Evolutionary conservation across 2,797 vertebrate species (phyloP).

Genomic region (Catostomus latipinnis): DNA sequence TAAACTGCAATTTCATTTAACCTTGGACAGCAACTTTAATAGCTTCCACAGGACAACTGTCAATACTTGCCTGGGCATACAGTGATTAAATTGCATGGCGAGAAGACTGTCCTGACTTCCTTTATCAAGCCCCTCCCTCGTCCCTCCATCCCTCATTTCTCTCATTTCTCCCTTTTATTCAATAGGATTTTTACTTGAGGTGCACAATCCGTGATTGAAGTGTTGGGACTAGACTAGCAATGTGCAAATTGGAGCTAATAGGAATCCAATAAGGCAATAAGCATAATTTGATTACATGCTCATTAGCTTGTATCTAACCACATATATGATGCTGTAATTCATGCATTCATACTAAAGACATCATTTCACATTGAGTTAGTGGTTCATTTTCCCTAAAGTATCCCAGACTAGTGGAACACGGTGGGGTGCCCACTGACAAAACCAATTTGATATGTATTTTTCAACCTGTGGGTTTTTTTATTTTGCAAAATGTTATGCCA

Average conservation of each 20-base stretch:
- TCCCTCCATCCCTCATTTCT: not conserved
- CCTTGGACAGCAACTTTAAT: conserved; percentile 99
- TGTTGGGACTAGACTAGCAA: conserved; percentile 51
- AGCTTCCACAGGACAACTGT: conserved; percentile 99
- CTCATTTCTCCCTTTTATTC: conserved; percentile 59
- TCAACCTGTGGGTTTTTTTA: too few species aligned
- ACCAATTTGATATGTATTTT: too few species aligned
- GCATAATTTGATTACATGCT: conserved; percentile 48
- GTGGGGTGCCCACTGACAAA: too few species aligned
- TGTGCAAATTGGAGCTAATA: conserved; percentile 48
- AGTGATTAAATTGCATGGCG: conserved; percentile 98
- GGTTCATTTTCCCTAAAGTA: too few species aligned
- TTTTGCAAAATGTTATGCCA: too few species aligned
- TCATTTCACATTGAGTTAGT: not conserved
- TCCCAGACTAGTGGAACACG: too few species aligned
- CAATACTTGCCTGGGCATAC: conserved; percentile 95
- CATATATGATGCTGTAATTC: conserved; percentile 38
- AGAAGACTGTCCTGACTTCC: conserved; percentile 88
- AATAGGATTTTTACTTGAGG: conserved; percentile 90
- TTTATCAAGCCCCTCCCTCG: conserved; percentile 50
- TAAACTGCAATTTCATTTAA: conserved; percentile 99
- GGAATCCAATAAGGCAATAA: conserved; percentile 40
- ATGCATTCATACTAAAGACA: conserved; percentile 7
- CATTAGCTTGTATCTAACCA: conserved; percentile 46
- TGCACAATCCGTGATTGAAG: conserved; percentile 1